Evolutionary conservation across 2,888 invertebrate species (phyloP).

Genomic region (Frankliniella intonsa): DNA sequence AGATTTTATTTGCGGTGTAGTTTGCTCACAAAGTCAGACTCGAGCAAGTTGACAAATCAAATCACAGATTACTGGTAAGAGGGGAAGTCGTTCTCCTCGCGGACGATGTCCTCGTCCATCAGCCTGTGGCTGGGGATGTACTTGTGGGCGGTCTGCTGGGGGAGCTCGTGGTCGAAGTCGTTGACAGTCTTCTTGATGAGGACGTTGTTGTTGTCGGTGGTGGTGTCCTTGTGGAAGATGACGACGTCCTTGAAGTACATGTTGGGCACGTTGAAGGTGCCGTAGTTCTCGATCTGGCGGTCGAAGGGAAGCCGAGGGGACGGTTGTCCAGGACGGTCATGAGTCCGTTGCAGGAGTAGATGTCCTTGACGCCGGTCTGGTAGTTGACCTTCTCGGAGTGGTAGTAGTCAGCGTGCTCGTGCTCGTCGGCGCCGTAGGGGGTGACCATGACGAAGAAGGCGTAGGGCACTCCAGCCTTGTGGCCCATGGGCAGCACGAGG

Average conservation of each 20-base stretch:
- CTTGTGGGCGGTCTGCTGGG: not conserved
- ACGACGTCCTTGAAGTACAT: conserved; percentile 51
- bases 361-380: conserved; percentile 39
- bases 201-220: conserved; percentile 37
- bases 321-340: conserved; percentile 50
- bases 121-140: not conserved
- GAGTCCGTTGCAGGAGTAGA: conserved; percentile 42
- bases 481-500: conserved; percentile 61
- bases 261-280: conserved; percentile 51
- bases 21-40: not conserved
- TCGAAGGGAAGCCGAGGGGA: conserved; percentile 57
- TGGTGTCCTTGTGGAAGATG: conserved; percentile 51
- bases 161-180: conserved; percentile 52
- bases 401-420: conserved; percentile 37
- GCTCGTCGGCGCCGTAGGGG: conserved; percentile 45
- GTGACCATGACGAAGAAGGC: conserved; percentile 58
- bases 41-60: not conserved
- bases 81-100: not conserved
- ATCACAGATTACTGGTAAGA: not conserved
- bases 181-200: conserved; percentile 52
- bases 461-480: conserved; percentile 58
- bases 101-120: not conserved
- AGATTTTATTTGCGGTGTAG: not conserved
- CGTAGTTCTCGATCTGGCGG: conserved; percentile 49
- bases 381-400: conserved; percentile 37